These are phyloP conservation scores for Pardosa pseudoannulata DNA, from an alignment of 2,888 invertebrate species.

Conservation along the genomic window DNA sequence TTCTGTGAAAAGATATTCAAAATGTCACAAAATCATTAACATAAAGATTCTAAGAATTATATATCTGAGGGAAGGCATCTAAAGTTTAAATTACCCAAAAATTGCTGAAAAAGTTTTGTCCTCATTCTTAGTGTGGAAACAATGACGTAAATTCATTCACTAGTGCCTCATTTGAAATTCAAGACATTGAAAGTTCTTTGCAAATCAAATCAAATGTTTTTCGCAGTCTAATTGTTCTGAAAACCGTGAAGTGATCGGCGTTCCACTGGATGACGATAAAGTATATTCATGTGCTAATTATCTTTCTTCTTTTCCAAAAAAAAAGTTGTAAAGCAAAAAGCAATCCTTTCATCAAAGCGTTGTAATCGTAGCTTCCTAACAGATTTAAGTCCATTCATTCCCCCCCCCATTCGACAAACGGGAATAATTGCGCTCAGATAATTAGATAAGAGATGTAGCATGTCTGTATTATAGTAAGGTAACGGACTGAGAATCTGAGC, in stretches of 20 bases:
- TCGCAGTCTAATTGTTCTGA: conserved; percentile 29
- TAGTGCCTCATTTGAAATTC: conserved; percentile 44
- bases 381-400: background rate
- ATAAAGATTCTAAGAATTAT: background rate
- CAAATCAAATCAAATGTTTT: conserved; percentile 52
- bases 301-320: conserved; percentile 38
- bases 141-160: background rate
- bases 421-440: conserved; percentile 64
- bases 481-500: conserved; percentile 61
- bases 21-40: background rate
- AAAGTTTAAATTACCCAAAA: conserved; percentile 1
- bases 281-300: conserved; percentile 71
- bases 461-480: conserved; percentile 65
- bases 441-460: conserved; percentile 68
- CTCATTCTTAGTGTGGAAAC: background rate
- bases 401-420: conserved; percentile 20
- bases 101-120: background rate
- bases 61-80: background rate
- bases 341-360: conserved; percentile 23
- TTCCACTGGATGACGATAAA: conserved; percentile 43
- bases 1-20: background rate
- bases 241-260: conserved; percentile 41
- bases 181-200: conserved; percentile 31
- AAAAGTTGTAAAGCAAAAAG: conserved; percentile 15
- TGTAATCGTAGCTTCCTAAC: conserved; percentile 26